Percentiles rank a stretch among this genome's conserved stretches.
phyloP scores from a whole-genome alignment of 2,888 invertebrate species.

The Thera britannica region DNA sequence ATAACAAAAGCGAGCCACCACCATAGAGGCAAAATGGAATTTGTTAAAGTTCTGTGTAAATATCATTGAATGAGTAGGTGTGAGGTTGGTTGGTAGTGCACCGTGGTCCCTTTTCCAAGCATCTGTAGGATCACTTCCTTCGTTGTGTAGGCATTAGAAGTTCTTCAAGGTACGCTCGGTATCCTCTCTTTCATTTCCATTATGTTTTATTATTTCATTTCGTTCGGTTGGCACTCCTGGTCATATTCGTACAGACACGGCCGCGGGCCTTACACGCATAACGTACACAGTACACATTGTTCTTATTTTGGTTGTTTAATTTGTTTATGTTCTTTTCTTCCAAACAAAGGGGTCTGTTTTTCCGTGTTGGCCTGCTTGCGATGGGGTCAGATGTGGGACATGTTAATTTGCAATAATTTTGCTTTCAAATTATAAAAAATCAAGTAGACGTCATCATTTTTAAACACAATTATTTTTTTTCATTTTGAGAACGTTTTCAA shows the following conservation, averaged over 20 bases:
- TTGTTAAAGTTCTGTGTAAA: slow-evolving; percentile 51
- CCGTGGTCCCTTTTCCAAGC: slow-evolving; percentile 57
- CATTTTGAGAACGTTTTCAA: not conserved
- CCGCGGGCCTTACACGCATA: slow-evolving; percentile 68
- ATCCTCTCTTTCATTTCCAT: slow-evolving; percentile 56
- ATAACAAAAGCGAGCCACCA: slow-evolving; percentile 63
- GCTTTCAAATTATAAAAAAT: not conserved
- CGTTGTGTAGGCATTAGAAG: slow-evolving; percentile 73
- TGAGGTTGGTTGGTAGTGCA: slow-evolving; percentile 50
- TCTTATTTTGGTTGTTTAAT: slow-evolving; percentile 49
- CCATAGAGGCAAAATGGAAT: slow-evolving; percentile 67
- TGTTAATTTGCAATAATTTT: not conserved
- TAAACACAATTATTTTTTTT: not conserved
- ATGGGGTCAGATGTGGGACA: slow-evolving; percentile 71
- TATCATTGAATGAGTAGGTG: slow-evolving; percentile 49
- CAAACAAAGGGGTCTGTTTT: slow-evolving; percentile 61
- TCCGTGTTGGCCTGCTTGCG: slow-evolving; percentile 74
- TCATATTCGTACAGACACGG: slow-evolving; percentile 80
- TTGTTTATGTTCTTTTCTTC: slow-evolving; percentile 52
- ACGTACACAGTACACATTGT: slow-evolving; percentile 71
- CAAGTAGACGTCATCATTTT: slow-evolving; percentile 54
- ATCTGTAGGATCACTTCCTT: slow-evolving; percentile 60
- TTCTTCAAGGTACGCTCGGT: slow-evolving; percentile 71
- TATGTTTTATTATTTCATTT: slow-evolving; percentile 53
- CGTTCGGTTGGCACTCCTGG: slow-evolving; percentile 68